These are phyloP conservation scores for Dichetophora obliterata DNA, from an alignment of 2,888 invertebrate species.

Conservation along the genomic window DNA sequence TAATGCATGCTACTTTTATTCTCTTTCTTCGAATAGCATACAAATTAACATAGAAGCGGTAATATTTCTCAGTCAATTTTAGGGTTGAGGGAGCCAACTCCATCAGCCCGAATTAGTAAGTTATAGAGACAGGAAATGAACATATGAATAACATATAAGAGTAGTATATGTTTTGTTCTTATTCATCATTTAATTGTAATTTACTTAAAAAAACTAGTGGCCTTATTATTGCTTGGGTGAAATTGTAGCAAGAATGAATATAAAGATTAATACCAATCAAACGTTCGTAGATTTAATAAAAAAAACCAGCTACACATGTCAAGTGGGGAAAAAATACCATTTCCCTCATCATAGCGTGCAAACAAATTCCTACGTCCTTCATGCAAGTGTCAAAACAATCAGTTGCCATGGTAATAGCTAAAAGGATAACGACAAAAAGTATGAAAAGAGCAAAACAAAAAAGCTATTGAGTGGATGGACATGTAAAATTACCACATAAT, in stretches of 20 bases:
- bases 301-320: neutral
- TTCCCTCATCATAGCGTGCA: neutral
- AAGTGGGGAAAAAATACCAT: neutral
- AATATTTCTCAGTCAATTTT: conserved; percentile 23
- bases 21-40: neutral
- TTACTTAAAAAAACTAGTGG: neutral
- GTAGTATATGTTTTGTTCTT: neutral
- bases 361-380: neutral
- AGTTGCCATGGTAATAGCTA: conserved; percentile 34
- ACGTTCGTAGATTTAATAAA: neutral
- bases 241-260: neutral
- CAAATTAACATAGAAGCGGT: neutral
- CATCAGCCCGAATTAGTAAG: neutral
- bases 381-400: conserved; percentile 33
- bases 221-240: neutral
- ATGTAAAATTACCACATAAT: conserved; percentile 34
- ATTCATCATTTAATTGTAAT: neutral
- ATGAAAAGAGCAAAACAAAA: neutral
- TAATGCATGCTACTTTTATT: neutral
- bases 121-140: neutral
- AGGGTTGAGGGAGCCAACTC: neutral
- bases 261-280: neutral
- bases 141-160: neutral
- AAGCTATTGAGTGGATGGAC: conserved; percentile 30
- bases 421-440: neutral